Evolutionary conservation across 2,888 invertebrate genomes (phyloP), one percentile per base, ranked within the genome.

Genomic region (Athalia circularis): DNA sequence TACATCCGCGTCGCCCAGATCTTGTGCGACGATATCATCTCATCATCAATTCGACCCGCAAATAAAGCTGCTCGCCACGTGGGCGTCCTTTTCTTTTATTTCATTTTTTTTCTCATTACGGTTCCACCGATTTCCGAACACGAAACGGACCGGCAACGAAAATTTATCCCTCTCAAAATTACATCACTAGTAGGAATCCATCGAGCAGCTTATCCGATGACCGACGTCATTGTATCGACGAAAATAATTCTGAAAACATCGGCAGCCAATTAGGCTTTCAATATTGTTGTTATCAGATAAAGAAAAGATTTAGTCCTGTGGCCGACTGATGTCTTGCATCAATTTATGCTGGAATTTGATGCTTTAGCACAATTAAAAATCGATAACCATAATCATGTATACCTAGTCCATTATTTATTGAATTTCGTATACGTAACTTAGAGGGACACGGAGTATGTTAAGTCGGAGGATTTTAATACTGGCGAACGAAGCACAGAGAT

Each of bases 31-130:
- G 72, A 72, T 72, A 72, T 59, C 45, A 68, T 11, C 45, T 72
- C 72, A 29, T 72, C 72, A 72, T 72, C 72, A 72, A 72, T 72
- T 72, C 59, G 13, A 72, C 59, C 45, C 47, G 45, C 45, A 72
- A 72, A 72, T 45, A 59, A 43, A 8, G 11, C 13, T 52, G 68
- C 59, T 59, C 52, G 54, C 57, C 59, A 47, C 52, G 72, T 59
- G 72, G 72, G 72, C 57, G 59, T 5, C 47, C 47, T 59, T 43
- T 47, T 72, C 13, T 62, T 62, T 62, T 62, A 62, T 62, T 62
- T 62, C 1, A 1, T 3, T 29, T 62, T 29, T 29, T 0, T 0
- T 3, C 3, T 54, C 29, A 29, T 29, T 29, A 29, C 29, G 29
- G 29, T 29, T 29, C 29, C 29, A 29, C 29, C 8, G 45, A 64